phyloP scores from a whole-genome alignment of 2,797 vertebrate genomes.

The Lindbergichthys nudifrons region DNA sequence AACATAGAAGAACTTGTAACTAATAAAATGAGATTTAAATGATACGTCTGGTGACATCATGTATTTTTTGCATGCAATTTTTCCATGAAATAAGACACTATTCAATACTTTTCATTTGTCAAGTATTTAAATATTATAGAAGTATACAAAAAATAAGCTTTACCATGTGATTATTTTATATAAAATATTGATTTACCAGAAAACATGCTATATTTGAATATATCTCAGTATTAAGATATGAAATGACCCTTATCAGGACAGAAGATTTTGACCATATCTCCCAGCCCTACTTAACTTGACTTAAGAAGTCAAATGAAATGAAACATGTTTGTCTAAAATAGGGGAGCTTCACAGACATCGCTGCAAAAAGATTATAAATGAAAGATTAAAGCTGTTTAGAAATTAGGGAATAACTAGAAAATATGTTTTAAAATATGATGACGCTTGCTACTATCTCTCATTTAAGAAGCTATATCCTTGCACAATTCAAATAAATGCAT shows the following conservation, averaged over 20 bases:
- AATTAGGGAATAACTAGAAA: background rate
- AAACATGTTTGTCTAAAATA: background rate
- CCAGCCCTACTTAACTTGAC: too few relatives aligned
- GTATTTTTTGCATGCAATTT: background rate
- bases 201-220: too few relatives aligned
- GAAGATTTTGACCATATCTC: too few relatives aligned
- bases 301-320: background rate
- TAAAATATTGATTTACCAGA: too few relatives aligned
- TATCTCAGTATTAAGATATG: too few relatives aligned
- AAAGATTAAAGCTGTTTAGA: background rate
- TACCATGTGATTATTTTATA: too few relatives aligned
- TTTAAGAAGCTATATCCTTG: background rate
- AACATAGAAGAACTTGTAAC: background rate
- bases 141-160: too few relatives aligned
- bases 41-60: background rate
- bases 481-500: background rate
- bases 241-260: too few relatives aligned
- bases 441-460: background rate
- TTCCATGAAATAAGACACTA: too few relatives aligned
- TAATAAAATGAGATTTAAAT: background rate
- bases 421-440: background rate
- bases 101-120: too few relatives aligned
- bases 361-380: background rate
- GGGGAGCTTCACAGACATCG: background rate
- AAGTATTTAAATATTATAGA: too few relatives aligned